Base-by-base conservation (phyloP, 2,888 invertebrate species). In the Ormyrus pomaceus region DNA sequence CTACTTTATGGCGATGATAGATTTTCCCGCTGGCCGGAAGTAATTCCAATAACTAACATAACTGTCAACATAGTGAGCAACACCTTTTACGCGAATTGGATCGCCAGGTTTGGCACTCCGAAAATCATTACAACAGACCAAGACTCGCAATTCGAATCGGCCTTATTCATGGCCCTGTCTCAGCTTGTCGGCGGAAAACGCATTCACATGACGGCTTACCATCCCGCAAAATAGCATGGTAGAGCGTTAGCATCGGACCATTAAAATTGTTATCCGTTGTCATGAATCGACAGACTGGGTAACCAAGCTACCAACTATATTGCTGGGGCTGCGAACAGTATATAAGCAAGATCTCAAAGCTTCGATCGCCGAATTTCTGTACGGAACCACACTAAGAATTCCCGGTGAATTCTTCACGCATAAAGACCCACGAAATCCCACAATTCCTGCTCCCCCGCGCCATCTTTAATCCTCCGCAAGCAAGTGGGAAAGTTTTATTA, bases 1-100 rank as follows among this genome's bases (percentile, higher is more conserved):
- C 0, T 45, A 62, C 46, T 62, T 1, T 2, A 7, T 62, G 5
- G 9, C 58, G 0, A 71, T 72, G 11, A 65, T 87, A 6, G 87
- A 89, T 86, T 85, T 62, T 80, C 86, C 3, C 80, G 83, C 5
- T 87, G 86, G 85, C 84, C 85, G 5, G 87, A 87, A 78, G 87
- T 85, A 0, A 73, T 85, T 13, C 88, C 88, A 0, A 59, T 89
- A 5, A 58, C 55, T 50, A 83, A 89, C 70, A 85, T 85, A 19
- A 81, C 84, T 6, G 86, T 86, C 1, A 82, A 82, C 56, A 86
- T 86, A 0, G 83, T 87, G 0, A 85, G 87, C 0, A 51, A 69
- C 6, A 81, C 84, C 1, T 84, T 89, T 55, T 74, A 84, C 56
- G 48, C 50, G 0, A 58, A 79, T 8, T 88, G 87, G 87, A 82